These are phyloP conservation scores for Syngnathus scovelli DNA, from an alignment of 2,113 vertebrate genomes.

Conservation along the genomic window DNA sequence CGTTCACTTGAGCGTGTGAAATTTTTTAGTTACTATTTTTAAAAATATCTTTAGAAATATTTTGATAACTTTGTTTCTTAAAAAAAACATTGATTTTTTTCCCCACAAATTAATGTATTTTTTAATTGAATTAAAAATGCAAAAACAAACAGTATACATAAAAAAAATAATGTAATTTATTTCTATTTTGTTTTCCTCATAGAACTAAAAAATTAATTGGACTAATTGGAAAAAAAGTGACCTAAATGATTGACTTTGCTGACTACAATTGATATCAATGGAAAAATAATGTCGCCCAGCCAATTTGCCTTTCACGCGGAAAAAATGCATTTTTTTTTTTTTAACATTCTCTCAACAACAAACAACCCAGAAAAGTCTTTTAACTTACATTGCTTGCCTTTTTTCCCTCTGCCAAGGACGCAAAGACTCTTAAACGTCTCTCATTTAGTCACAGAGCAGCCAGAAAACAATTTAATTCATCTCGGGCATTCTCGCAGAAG, in stretches of 20 bases:
- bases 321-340: not conserved
- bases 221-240: not conserved
- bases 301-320: not conserved
- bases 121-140: not conserved
- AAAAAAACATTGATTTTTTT: too few relatives aligned
- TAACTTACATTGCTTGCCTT: not conserved
- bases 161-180: not conserved
- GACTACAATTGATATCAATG: not conserved
- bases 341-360: slow-evolving; percentile 3
- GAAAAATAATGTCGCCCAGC: not conserved
- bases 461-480: slow-evolving; percentile 59
- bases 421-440: slow-evolving; percentile 39
- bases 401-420: not conserved
- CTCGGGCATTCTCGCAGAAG: slow-evolving; percentile 21
- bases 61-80: not conserved
- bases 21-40: not conserved
- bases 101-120: too few relatives aligned
- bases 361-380: not conserved
- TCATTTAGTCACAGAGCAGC: slow-evolving; percentile 45
- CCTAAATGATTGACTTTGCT: not conserved
- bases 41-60: not conserved
- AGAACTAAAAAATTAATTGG: not conserved
- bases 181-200: not conserved
- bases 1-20: not conserved
- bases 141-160: not conserved